phyloP scores from a whole-genome alignment of 2,888 invertebrate species.

The Spatulosminthurus flaviceps region DNA sequence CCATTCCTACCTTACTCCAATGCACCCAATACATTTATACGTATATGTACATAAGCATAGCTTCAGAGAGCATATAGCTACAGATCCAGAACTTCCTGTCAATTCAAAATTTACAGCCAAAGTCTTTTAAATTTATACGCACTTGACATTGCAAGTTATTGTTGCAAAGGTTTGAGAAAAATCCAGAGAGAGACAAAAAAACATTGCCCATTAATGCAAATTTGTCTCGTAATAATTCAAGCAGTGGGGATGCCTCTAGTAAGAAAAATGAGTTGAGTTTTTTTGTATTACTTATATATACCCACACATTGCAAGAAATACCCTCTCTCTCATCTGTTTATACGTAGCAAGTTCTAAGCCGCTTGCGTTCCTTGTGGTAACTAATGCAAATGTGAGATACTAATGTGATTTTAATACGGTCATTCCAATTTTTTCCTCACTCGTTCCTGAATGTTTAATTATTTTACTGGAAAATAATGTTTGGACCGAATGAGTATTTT shows the following conservation, averaged over 20 bases:
- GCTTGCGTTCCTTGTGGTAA: not conserved
- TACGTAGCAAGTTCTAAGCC: not conserved
- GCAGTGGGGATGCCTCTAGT: not conserved
- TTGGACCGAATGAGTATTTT: not conserved
- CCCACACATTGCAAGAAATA: not conserved
- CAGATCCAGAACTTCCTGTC: no score
- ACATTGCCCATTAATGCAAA: conserved; percentile 11
- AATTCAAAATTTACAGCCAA: no score
- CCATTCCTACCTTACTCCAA: no score
- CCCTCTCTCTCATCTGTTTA: not conserved
- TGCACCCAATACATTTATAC: no score
- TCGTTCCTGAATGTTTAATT: conserved; percentile 12
- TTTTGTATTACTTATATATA: no score
- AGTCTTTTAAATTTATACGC: no score
- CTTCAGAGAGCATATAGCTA: no score
- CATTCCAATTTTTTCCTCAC: conserved; percentile 16
- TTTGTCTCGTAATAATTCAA: conserved; percentile 4
- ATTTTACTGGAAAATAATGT: conserved; percentile 20
- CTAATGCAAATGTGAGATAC: conserved; percentile 12
- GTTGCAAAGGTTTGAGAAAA: no score
- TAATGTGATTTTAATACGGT: conserved; percentile 19
- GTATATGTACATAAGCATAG: no score
- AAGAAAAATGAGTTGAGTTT: not conserved
- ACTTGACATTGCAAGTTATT: not conserved
- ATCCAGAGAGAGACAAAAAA: not conserved